Evolutionary conservation across 2,113 vertebrate genomes (phyloP).

Genomic region (Penelope pileata): DNA sequence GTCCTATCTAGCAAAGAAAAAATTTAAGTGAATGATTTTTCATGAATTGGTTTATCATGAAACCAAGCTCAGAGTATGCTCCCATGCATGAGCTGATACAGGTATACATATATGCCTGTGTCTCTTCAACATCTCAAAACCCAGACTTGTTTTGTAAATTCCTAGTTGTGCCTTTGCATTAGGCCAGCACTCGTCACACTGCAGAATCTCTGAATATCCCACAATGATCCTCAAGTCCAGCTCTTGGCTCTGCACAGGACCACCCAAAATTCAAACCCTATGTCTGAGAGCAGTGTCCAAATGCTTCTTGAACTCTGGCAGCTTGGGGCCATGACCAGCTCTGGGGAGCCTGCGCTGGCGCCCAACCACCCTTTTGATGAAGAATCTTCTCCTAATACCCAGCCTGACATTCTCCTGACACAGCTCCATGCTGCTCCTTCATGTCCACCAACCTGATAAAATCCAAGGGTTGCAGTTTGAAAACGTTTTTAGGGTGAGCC

Average conservation of each 20-base stretch:
- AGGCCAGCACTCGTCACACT: background rate
- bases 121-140: background rate
- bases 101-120: background rate
- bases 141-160: background rate
- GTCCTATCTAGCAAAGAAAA: background rate
- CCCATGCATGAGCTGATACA: background rate
- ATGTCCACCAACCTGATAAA: constrained; percentile 83
- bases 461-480: constrained; percentile 91
- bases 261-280: background rate
- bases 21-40: background rate
- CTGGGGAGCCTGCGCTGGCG: background rate
- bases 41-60: background rate
- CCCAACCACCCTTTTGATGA: background rate
- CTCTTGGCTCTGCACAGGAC: background rate
- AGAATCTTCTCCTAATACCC: background rate
- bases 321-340: background rate
- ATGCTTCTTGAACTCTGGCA: background rate
- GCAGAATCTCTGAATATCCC: background rate
- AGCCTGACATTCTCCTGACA: background rate
- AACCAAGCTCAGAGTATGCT: background rate
- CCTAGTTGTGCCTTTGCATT: background rate
- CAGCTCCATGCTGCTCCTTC: background rate
- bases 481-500: constrained; percentile 91
- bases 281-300: background rate
- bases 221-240: background rate